These are phyloP conservation scores for Saturnia pavonia DNA, from an alignment of 2,888 invertebrate species.

Conservation along the genomic window DNA sequence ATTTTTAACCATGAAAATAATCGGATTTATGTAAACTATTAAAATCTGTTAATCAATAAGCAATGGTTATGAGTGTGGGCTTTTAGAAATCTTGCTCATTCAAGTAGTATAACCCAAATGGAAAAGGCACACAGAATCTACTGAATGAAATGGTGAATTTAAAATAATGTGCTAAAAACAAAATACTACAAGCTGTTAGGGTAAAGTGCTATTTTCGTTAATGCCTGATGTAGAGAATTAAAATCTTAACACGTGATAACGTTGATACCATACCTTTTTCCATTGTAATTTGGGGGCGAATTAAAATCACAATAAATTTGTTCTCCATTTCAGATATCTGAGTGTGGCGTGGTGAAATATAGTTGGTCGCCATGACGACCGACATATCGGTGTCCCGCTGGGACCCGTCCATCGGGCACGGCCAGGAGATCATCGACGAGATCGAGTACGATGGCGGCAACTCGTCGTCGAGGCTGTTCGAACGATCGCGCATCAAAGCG, in stretches of 20 bases:
- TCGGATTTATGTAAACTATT: neutral
- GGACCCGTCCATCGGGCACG: conserved; percentile 94
- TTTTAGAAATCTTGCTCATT: neutral
- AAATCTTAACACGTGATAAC: neutral
- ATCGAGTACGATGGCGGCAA: conserved; percentile 99
- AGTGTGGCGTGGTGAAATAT: conserved; percentile 73
- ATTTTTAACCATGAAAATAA: neutral
- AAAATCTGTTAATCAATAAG: neutral
- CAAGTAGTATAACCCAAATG: neutral
- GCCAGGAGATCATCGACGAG: conserved; percentile 97
- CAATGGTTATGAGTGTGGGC: neutral
- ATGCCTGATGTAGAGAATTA: neutral
- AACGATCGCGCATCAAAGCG: conserved; percentile 99
- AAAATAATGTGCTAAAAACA: neutral
- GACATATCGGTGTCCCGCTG: conserved; percentile 98
- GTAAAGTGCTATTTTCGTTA: neutral
- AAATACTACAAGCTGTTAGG: neutral
- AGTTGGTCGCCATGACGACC: conserved; percentile 91
- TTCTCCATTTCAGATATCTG: conserved; percentile 59
- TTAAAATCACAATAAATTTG: neutral
- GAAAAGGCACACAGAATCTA: neutral
- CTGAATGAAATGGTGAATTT: neutral
- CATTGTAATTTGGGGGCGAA: neutral
- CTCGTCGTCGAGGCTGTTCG: conserved; percentile 99
- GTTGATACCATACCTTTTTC: no score